Evolutionary conservation across 2,113 vertebrate genomes (phyloP), one percentile per base, ranked within the genome.

Genomic region (Semnornis frantzii): DNA sequence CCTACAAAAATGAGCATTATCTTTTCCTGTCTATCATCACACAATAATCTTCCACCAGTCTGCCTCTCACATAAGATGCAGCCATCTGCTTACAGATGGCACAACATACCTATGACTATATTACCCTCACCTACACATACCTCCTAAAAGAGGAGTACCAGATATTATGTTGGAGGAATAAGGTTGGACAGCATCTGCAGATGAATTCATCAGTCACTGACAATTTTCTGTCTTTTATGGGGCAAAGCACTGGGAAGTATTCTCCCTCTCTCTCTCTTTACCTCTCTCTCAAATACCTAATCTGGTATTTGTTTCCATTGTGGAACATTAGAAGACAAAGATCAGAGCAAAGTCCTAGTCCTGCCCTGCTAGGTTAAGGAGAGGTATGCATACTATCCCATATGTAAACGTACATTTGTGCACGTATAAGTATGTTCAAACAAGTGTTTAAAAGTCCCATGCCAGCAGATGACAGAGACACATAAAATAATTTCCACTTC

Each of bases 391-490:
- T 18, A 37, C 31, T 50, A 50, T 50, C 2, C 24, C 50, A 1
- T 31, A 34, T 10, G 5, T 19, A 82, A 85, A 70, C 0, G 0
- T 48, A 15, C 2, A 1, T 72, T 17, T 8, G 19, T 10, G 4
- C 8, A 13, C 60, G 12, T 37, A 6, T 39, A 28, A 37, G 6
- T 57, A 18, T 30, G 13, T 63, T 33, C 9, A n/a, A 69, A 13
- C 27, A 73, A 12, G 7, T 59, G 25, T 10, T 86, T 90, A 46
- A 58, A 82, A 73, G 80, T 63, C 15, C 6, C 46, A 5, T 55
- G 62, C 77, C 90, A 27, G 25, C 8, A 50, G 13, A 28, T 25
- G 23, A 58, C 33, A 79, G 39, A 60, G 3, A 71, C 0, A 1
- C 11, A 17, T 21, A 66, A 81, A 92, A 85, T 44, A 48, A 72